These are phyloP conservation scores for Myioborus melanocephalus DNA, from an alignment of 2,797 vertebrate species.

Conservation along the genomic window DNA sequence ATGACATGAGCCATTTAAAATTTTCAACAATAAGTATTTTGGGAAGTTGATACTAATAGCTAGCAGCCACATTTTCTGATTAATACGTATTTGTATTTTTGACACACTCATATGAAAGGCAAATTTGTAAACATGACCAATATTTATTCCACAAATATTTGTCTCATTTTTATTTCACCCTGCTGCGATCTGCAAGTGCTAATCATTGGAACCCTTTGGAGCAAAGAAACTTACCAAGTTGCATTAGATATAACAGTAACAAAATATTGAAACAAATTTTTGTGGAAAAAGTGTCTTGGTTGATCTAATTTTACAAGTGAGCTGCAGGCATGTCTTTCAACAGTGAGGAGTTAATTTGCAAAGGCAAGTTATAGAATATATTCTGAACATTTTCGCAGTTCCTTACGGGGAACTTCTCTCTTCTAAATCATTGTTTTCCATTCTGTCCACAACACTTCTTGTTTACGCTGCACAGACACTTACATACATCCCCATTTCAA, in stretches of 20 bases:
- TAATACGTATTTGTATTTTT: conserved; percentile 7
- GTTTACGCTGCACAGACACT: not conserved
- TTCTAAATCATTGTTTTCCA: not conserved
- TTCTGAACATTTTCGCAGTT: not conserved
- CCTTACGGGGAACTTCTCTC: not conserved
- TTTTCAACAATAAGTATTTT: not conserved
- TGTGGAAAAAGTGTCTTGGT: not conserved
- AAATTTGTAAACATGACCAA: conserved; percentile 9
- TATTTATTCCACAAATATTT: conserved; percentile 21
- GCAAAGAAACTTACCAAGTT: not conserved
- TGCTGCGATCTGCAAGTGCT: not conserved
- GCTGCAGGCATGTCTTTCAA: not conserved
- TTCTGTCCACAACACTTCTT: not conserved
- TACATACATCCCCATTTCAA: not conserved
- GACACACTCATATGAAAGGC: not conserved
- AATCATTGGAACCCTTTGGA: not conserved
- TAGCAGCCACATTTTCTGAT: not conserved
- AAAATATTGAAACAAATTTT: not conserved
- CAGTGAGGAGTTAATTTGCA: not conserved
- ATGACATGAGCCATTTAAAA: not conserved
- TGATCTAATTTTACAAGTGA: not conserved
- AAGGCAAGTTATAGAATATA: not conserved
- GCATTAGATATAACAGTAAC: not conserved
- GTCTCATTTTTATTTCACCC: not conserved
- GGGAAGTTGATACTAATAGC: not conserved